Conservation (phyloP, 2,888 invertebrate genomes). For the Hemithea aestivaria region DNA sequence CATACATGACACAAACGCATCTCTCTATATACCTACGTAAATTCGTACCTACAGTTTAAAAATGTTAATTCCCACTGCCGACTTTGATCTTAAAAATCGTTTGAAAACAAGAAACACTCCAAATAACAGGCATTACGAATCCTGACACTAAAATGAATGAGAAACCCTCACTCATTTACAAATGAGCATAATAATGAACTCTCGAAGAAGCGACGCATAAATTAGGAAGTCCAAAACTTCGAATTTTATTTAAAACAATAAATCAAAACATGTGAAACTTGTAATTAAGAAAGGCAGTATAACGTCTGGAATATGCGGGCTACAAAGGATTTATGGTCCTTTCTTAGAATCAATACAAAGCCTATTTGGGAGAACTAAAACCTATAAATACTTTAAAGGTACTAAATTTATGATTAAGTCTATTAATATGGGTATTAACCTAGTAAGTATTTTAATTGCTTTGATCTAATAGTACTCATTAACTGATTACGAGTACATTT, state of each 20-base stretch:
- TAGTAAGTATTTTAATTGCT: no score
- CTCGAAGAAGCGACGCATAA: constrained; percentile 15
- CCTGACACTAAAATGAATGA: background rate
- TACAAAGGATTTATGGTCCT: constrained; percentile 55
- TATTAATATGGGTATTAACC: no score
- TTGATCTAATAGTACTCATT: no score
- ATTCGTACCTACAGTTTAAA: no score
- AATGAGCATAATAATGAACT: constrained; percentile 12
- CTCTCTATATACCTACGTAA: no score
- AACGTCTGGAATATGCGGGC: constrained; percentile 52
- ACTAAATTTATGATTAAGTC: no score
- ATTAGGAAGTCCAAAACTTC: constrained; percentile 20
- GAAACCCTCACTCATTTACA: constrained; percentile 4
- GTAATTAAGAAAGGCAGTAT: constrained; percentile 64
- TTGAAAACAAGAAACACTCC: no score
- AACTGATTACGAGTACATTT: no score
- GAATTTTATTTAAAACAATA: constrained; percentile 40
- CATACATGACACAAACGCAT: no score
- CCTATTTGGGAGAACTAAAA: constrained; percentile 36
- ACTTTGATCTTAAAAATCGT: no score
- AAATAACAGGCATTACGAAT: background rate
- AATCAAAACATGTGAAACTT: constrained; percentile 57
- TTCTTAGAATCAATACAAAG: constrained; percentile 25
- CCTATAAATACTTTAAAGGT: constrained; percentile 4
- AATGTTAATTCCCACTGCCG: no score